Evolutionary conservation across 2,888 invertebrate species (phyloP).

Genomic region (Spatulosminthurus flaviceps): DNA sequence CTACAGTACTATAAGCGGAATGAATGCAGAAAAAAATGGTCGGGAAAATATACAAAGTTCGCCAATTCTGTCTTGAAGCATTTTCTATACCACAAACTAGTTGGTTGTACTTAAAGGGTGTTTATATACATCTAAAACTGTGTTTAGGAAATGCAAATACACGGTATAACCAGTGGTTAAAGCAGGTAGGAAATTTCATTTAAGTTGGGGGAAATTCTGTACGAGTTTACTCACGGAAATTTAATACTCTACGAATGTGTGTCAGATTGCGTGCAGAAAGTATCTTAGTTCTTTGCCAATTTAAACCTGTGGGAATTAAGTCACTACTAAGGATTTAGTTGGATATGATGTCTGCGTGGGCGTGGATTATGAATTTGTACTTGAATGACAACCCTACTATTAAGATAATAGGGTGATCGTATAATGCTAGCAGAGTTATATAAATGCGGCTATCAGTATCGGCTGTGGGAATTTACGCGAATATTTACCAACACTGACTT

Average conservation of each 20-base stretch:
- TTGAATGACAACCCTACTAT: too few relatives aligned
- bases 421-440: too few relatives aligned
- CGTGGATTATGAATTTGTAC: background rate
- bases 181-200: background rate
- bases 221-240: slow-evolving; percentile 1
- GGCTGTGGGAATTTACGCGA: background rate
- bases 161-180: background rate
- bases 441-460: background rate
- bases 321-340: background rate
- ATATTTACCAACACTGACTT: background rate
- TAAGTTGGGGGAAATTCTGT: background rate
- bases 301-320: slow-evolving; percentile 20
- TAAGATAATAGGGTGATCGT: too few relatives aligned
- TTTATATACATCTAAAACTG: too few relatives aligned
- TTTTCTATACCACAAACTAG: too few relatives aligned
- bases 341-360: background rate
- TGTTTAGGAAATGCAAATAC: too few relatives aligned
- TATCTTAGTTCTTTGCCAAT: background rate
- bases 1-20: too few relatives aligned
- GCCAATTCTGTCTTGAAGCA: too few relatives aligned
- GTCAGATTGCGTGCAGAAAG: background rate
- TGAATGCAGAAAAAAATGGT: too few relatives aligned
- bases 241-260: background rate
- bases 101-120: too few relatives aligned
- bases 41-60: too few relatives aligned